These are phyloP conservation scores for Numenius arquata DNA, from an alignment of 2,113 vertebrate genomes.

Conservation along the genomic window DNA sequence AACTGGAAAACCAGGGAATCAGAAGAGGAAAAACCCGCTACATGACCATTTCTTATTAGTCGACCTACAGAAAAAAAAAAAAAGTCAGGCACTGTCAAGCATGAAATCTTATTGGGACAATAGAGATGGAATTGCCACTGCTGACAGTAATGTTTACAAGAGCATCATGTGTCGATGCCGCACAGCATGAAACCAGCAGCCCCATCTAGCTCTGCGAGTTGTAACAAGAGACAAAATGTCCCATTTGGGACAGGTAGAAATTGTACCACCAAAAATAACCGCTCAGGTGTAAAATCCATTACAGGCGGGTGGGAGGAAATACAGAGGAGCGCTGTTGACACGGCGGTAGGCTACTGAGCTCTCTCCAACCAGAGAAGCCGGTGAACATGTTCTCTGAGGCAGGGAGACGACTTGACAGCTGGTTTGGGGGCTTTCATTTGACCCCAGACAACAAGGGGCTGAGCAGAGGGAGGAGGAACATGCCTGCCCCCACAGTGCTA, in stretches of 20 bases:
- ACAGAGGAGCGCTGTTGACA: background rate
- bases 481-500: fast-evolving
- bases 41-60: constrained; percentile 11
- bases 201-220: background rate
- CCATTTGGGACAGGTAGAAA: constrained; percentile 13
- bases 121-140: constrained; percentile 56
- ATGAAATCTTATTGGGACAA: constrained; percentile 57
- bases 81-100: constrained; percentile 21
- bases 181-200: constrained; percentile 37
- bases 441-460: fast-evolving
- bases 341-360: background rate
- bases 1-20: background rate
- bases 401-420: fast-evolving
- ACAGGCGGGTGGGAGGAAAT: background rate
- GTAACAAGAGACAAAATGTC: constrained; percentile 25
- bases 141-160: constrained; percentile 55
- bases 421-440: background rate
- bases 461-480: background rate
- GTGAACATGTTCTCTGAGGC: fast-evolving
- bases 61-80: background rate
- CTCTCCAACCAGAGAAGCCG: background rate
- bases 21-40: background rate
- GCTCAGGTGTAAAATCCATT: constrained; percentile 12
- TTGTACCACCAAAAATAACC: constrained; percentile 32
- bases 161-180: background rate